phyloP scores from a whole-genome alignment of 1,140 invertebrate species.

The Copidosoma floridanum region DNA sequence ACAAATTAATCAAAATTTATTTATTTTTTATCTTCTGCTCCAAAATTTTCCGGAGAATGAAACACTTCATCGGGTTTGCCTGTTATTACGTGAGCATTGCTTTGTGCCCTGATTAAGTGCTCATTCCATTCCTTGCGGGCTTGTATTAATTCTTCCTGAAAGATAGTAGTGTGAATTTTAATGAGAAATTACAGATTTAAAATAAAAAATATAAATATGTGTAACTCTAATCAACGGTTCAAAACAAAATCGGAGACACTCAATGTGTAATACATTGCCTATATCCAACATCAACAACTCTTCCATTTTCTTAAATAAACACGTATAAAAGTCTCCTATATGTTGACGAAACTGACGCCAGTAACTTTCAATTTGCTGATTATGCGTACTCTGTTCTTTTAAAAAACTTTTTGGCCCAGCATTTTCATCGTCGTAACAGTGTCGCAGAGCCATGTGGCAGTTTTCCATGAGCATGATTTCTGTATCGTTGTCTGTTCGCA shows the following conservation, averaged over 20 bases:
- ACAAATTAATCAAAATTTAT: too few species aligned
- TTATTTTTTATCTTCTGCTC: background rate
- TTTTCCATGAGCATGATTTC: background rate
- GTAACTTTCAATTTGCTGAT: background rate
- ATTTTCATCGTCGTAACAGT: background rate
- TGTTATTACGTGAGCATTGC: background rate
- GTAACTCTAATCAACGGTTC: background rate
- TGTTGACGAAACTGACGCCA: conserved; percentile 12
- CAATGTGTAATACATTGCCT: conserved; percentile 7
- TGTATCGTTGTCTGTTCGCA: background rate
- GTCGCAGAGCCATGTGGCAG: background rate
- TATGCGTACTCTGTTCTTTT: background rate
- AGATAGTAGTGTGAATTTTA: too few species aligned
- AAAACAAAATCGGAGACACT: conserved; percentile 15
- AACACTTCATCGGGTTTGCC: conserved; percentile 3
- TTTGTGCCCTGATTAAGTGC: conserved; percentile 11
- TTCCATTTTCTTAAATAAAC: conserved; percentile 9
- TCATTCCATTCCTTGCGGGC: too few species aligned
- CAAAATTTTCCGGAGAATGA: background rate
- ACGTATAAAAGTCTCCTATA: conserved; percentile 8
- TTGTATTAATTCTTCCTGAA: too few species aligned
- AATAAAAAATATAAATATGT: background rate
- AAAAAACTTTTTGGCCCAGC: background rate
- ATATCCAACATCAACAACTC: background rate
- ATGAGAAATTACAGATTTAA: too few species aligned